Conservation (phyloP, 2,113 vertebrate species). For the Hippolais icterina region DNA sequence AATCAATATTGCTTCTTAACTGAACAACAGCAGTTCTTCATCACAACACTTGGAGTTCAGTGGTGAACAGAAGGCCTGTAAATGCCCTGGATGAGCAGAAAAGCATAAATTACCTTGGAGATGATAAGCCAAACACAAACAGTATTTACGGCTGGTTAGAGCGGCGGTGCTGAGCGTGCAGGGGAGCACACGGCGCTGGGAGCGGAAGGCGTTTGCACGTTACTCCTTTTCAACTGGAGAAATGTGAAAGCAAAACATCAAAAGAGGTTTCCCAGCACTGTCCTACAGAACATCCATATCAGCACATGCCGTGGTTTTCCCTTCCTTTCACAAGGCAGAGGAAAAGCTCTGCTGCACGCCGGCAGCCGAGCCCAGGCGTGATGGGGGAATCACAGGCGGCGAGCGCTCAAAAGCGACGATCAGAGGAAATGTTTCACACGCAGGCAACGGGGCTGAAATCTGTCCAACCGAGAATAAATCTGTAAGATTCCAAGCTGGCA, state of each 20-base stretch:
- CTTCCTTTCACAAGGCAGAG: not conserved
- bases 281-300: not conserved
- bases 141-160: constrained; percentile 7
- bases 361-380: not conserved
- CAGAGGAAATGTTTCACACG: constrained; percentile 32
- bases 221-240: not conserved
- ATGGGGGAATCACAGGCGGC: not conserved
- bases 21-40: not conserved
- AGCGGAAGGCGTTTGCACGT: not conserved
- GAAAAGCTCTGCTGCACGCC: not conserved
- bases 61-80: not conserved
- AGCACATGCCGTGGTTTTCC: rapidly evolving
- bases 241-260: not conserved
- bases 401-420: not conserved
- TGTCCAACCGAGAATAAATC: constrained; percentile 18
- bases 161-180: not conserved
- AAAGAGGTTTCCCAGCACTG: not conserved
- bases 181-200: not conserved
- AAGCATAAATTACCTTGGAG: constrained; percentile 17
- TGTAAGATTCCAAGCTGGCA: not conserved
- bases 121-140: constrained; percentile 11
- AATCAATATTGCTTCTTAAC: not conserved
- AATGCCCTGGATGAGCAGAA: not conserved
- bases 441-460: not conserved
- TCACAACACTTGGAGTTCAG: not conserved